phyloP scores from a whole-genome alignment of 2,888 invertebrate species.

The Matsumyia berberina region DNA sequence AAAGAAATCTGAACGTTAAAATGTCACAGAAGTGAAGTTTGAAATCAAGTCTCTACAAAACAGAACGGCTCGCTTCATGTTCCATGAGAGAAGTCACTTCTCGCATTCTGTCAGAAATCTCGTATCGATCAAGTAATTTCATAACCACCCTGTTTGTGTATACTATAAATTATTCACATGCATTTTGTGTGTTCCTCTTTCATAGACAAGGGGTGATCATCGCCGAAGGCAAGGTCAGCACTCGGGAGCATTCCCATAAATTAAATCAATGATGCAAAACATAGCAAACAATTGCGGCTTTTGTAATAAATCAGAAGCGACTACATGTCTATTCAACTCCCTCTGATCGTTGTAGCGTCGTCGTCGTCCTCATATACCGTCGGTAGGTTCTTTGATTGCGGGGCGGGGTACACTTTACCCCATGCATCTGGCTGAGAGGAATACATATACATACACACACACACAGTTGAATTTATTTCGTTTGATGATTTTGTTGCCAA shows the following conservation, averaged over 20 bases:
- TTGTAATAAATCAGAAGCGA: slow-evolving; percentile 74
- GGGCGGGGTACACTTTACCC: slow-evolving; percentile 8
- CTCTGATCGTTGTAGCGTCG: slow-evolving; percentile 29
- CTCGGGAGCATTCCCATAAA: slow-evolving; percentile 73
- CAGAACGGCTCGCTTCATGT: too few species aligned
- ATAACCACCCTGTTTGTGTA: slow-evolving; percentile 4
- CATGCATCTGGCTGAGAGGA: slow-evolving; percentile 24
- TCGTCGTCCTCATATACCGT: slow-evolving; percentile 23
- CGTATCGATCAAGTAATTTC: neutral
- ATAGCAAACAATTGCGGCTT: slow-evolving; percentile 73
- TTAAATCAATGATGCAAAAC: slow-evolving; percentile 75
- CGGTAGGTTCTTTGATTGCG: slow-evolving; percentile 31
- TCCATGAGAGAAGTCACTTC: too few species aligned
- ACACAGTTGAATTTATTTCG: slow-evolving; percentile 54
- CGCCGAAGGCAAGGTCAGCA: slow-evolving; percentile 72
- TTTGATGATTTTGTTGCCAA: slow-evolving; percentile 63
- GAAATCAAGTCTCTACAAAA: too few species aligned
- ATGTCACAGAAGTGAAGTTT: too few species aligned
- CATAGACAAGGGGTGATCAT: slow-evolving; percentile 60
- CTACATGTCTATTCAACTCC: slow-evolving; percentile 48
- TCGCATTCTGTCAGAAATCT: neutral
- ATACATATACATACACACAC: slow-evolving; percentile 25
- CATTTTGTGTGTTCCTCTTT: slow-evolving; percentile 21
- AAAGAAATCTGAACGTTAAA: too few species aligned
- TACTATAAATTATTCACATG: slow-evolving; percentile 25